Evolutionary conservation across 2,797 vertebrate species (phyloP).

Genomic region (Pangasius krempfi): DNA sequence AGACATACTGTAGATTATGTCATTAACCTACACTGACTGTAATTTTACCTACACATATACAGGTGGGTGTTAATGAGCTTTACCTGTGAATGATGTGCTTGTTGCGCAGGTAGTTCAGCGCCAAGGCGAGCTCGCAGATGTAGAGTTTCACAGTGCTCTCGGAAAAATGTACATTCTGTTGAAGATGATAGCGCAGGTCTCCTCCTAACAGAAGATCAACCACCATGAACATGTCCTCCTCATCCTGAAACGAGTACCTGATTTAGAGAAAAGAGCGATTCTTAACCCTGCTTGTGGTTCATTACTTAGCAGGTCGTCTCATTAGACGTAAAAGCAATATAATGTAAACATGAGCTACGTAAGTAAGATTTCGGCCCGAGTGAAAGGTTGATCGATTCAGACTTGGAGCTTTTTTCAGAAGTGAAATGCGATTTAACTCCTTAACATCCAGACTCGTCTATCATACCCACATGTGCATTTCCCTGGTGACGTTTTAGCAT

Average conservation of each 20-base stretch:
- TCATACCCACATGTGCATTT: neutral
- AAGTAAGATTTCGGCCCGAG: neutral
- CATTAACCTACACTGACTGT: neutral
- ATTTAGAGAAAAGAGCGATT: neutral
- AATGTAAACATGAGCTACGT: neutral
- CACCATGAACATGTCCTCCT: conserved; percentile 99
- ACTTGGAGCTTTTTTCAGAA: neutral
- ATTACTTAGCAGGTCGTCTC: neutral
- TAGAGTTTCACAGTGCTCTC: conserved; percentile 92
- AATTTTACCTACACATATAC: neutral
- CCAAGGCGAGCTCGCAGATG: conserved; percentile 89
- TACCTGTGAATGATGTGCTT: conserved; percentile 94
- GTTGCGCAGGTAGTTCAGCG: conserved; percentile 90
- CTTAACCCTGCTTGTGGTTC: neutral
- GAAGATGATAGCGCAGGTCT: conserved; percentile 95
- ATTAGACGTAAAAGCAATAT: neutral
- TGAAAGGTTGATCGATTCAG: neutral
- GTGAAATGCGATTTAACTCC: no score
- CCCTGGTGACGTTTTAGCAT: neutral
- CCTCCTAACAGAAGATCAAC: conserved; percentile 95
- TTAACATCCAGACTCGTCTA: neutral
- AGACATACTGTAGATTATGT: neutral
- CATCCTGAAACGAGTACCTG: conserved; percentile 99
- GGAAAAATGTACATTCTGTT: conserved; percentile 90
- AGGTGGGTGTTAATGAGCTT: conserved; percentile 49